Conservation (phyloP, 2,888 invertebrate genomes). For the Noctua pronuba region DNA sequence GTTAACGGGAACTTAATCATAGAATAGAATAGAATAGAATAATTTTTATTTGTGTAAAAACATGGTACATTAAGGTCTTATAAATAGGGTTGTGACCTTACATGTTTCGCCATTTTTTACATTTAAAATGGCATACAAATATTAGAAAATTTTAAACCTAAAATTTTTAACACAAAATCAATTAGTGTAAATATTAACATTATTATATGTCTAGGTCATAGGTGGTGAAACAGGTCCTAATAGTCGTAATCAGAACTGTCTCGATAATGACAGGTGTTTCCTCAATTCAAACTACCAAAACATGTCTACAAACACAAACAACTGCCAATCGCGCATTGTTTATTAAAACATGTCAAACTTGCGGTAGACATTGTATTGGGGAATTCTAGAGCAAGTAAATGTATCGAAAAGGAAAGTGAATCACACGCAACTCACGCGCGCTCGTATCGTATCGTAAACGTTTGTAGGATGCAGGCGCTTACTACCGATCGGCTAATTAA, state of each 20-base stretch:
- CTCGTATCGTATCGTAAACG: constrained; percentile 36
- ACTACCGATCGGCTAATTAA: constrained; percentile 51
- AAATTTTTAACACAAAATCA: too few relatives aligned
- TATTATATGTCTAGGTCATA: too few relatives aligned
- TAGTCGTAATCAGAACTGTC: constrained; percentile 16
- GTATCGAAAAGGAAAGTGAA: constrained; percentile 80
- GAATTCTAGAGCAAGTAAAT: constrained; percentile 67
- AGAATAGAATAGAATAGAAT: too few relatives aligned
- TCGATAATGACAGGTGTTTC: constrained; percentile 13
- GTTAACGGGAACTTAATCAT: too few relatives aligned
- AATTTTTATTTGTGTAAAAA: too few relatives aligned
- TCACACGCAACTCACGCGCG: constrained; percentile 66
- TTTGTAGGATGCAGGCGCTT: constrained; percentile 42
- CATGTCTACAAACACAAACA: constrained; percentile 19
- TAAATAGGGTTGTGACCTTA: too few relatives aligned
- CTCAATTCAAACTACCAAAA: constrained; percentile 8
- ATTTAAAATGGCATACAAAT: too few relatives aligned
- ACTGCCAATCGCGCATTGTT: constrained; percentile 13
- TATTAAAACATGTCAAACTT: constrained; percentile 58
- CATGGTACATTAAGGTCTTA: too few relatives aligned
- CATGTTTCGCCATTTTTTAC: too few relatives aligned
- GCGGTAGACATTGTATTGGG: constrained; percentile 60
- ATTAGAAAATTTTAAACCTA: too few relatives aligned
- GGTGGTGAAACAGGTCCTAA: too few relatives aligned
- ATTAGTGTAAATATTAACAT: too few relatives aligned